Evolutionary conservation across 2,113 vertebrate genomes (phyloP).

Genomic region (Electrona antarctica): DNA sequence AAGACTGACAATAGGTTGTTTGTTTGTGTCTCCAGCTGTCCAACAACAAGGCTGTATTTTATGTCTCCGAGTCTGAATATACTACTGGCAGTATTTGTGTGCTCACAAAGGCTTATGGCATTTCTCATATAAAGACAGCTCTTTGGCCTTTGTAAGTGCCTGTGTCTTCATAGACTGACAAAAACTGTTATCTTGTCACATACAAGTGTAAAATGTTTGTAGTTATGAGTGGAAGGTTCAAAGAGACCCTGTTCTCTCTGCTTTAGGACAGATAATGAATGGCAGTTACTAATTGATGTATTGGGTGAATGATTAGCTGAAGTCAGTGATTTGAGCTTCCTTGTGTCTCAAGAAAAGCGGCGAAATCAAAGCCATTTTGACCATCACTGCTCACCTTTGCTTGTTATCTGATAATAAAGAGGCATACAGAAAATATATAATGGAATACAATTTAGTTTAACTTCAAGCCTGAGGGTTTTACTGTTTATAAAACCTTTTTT

Average conservation of each 20-base stretch:
- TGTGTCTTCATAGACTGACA: not conserved
- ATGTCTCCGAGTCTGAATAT: not conserved
- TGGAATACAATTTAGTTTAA: too few species aligned
- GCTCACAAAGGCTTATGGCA: not conserved
- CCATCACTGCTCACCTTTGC: not conserved
- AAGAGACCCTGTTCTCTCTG: slow-evolving; percentile 11
- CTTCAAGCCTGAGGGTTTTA: too few species aligned
- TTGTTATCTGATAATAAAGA: not conserved
- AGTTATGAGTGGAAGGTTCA: slow-evolving; percentile 7
- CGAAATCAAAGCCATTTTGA: not conserved
- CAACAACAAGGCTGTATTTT: not conserved
- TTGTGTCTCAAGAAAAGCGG: slow-evolving; percentile 16
- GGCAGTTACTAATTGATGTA: slow-evolving; percentile 55
- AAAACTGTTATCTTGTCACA: not conserved
- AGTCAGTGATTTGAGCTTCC: slow-evolving; percentile 38
- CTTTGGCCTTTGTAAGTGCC: not conserved
- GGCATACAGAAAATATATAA: too few species aligned
- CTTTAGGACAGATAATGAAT: slow-evolving; percentile 6
- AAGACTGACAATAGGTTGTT: not conserved
- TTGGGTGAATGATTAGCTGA: slow-evolving; percentile 67
- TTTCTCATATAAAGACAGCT: not conserved
- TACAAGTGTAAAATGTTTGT: not conserved
- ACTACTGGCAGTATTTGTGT: not conserved
- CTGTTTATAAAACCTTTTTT: too few species aligned
- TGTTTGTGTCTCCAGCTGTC: too few species aligned